A percentile compares a stretch with the other conserved stretches of the same genome.
These are phyloP conservation scores for Leptodactylus fuscus DNA, from an alignment of 2,113 vertebrate species.

Conservation along the genomic window DNA sequence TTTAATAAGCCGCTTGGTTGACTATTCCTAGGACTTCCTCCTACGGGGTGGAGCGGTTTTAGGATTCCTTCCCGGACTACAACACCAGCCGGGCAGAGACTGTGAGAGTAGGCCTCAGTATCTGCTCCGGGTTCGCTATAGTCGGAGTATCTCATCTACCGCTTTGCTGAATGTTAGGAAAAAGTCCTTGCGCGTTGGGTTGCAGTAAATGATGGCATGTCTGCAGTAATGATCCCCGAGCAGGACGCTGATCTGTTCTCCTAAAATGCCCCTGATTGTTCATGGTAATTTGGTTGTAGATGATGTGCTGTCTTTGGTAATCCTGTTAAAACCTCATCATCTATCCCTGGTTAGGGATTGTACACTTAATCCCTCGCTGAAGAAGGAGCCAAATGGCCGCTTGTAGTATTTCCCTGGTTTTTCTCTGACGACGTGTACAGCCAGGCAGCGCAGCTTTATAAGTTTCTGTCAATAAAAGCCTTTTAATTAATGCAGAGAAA, in stretches of 20 bases:
- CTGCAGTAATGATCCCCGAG: not conserved
- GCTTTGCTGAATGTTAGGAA: not conserved
- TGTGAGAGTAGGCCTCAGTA: not conserved
- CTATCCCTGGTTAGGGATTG: conserved; percentile 41
- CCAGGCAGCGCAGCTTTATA: not conserved
- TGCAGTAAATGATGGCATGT: not conserved
- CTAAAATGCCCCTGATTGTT: conserved; percentile 34
- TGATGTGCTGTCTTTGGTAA: conserved; percentile 42
- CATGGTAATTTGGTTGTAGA: conserved; percentile 38
- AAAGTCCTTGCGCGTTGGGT: not conserved
- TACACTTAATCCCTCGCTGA: conserved; percentile 31
- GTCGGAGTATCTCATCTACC: not conserved
- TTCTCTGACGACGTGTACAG: not conserved
- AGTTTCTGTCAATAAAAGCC: not conserved
- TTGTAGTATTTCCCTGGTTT: not conserved
- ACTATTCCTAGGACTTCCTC: not conserved
- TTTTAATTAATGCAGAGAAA: not conserved
- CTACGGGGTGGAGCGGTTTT: not conserved
- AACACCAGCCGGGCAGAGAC: not conserved
- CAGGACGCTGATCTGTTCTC: not conserved
- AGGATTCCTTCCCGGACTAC: not conserved
- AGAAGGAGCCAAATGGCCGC: conserved; percentile 30
- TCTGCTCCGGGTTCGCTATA: too few relatives aligned
- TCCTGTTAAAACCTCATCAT: conserved; percentile 56
- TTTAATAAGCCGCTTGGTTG: conserved; percentile 25